Percentiles rank a stretch among this genome's conserved stretches.
phyloP scores from a whole-genome alignment of 2,797 vertebrate species.

The Acipenser ruthenus region DNA sequence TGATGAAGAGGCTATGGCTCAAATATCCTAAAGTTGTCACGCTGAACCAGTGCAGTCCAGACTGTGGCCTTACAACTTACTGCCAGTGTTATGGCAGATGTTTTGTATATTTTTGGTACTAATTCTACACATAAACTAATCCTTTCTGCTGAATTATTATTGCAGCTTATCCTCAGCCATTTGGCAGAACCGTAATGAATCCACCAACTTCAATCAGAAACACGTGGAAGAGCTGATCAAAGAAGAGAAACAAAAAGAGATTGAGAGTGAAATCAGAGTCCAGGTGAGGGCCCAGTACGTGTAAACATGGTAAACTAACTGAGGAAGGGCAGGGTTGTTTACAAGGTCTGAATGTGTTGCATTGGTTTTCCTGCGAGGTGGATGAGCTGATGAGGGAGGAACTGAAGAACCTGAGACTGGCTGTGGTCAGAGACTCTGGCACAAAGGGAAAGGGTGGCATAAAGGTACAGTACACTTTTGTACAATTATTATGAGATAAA shows the following conservation, averaged over 20 bases:
- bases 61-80: too few relatives aligned
- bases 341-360: background rate
- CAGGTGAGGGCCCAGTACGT: slow-evolving; percentile 48
- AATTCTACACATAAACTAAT: background rate
- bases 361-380: slow-evolving; percentile 52
- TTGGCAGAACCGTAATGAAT: slow-evolving; percentile 55
- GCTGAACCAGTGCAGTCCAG: too few relatives aligned
- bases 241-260: slow-evolving; percentile 56
- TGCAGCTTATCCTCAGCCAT: slow-evolving; percentile 43
- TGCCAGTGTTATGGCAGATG: too few relatives aligned
- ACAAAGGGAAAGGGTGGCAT: slow-evolving; percentile 44
- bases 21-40: too few relatives aligned
- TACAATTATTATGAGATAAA: too few relatives aligned
- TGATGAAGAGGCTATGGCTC: too few relatives aligned
- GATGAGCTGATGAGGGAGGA: slow-evolving; percentile 81
- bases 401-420: slow-evolving; percentile 62
- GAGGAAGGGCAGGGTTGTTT: background rate
- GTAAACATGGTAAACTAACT: background rate
- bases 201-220: slow-evolving; percentile 51
- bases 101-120: too few relatives aligned
- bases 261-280: slow-evolving; percentile 60
- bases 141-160: background rate
- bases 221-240: slow-evolving; percentile 64
- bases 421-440: slow-evolving; percentile 62
- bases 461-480: slow-evolving; percentile 35